Percentiles rank a stretch among this genome's conserved stretches.
Conservation (phyloP, 2,888 invertebrate species). For the Eilema griseolum region DNA sequence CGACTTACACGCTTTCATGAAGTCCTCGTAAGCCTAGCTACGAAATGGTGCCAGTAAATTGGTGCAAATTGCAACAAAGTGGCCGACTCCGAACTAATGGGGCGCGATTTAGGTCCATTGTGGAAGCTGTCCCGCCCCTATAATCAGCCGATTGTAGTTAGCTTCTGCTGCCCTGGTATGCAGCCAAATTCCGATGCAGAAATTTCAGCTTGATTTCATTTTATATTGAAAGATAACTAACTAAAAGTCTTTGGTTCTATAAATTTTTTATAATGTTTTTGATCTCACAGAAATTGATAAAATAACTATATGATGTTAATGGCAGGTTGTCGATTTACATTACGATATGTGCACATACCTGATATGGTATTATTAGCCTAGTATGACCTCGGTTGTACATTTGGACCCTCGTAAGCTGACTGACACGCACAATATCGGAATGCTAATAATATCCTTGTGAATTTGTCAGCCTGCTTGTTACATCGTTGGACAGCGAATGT, state of each 20-base stretch:
- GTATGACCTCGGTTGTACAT: too few relatives aligned
- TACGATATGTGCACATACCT: too few relatives aligned
- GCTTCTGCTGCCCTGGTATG: conserved; percentile 42
- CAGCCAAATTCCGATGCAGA: background rate
- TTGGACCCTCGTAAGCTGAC: too few relatives aligned
- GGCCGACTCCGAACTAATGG: conserved; percentile 64
- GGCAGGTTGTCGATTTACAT: too few relatives aligned
- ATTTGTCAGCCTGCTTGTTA: background rate
- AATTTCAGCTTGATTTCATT: background rate
- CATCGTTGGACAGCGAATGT: background rate
- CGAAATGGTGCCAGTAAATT: conserved; percentile 63
- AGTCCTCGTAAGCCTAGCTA: conserved; percentile 41
- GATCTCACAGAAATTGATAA: too few relatives aligned
- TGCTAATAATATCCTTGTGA: background rate
- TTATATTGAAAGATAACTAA: background rate
- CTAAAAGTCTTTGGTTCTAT: too few relatives aligned
- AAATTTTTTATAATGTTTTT: too few relatives aligned
- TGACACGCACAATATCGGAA: too few relatives aligned
- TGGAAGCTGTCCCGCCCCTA: conserved; percentile 52
- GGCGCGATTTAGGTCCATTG: conserved; percentile 69
- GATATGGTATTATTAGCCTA: too few relatives aligned
- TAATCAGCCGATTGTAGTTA: conserved; percentile 61
- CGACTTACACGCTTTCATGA: conserved; percentile 30
- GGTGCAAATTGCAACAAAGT: conserved; percentile 75
- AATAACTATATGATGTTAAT: too few relatives aligned